A percentile compares a stretch with the other conserved stretches of the same genome.
Evolutionary conservation across 1,140 invertebrate species (phyloP).

Genomic region (Adelges cooleyi): DNA sequence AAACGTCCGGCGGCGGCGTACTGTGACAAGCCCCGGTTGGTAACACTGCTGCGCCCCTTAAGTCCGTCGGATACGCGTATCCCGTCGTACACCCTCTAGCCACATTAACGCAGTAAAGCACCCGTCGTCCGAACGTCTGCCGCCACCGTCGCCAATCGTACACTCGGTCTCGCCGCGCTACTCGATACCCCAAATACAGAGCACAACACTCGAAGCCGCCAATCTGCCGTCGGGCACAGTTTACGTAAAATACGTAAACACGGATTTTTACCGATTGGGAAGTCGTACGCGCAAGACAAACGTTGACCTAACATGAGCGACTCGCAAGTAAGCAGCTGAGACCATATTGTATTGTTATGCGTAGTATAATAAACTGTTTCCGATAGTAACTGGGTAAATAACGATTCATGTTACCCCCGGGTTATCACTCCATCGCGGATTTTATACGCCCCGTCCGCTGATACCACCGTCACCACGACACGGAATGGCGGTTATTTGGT

Average conservation of each 20-base stretch:
- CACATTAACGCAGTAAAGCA: constrained; percentile 14
- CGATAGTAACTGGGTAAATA: too few relatives aligned
- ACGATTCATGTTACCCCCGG: too few relatives aligned
- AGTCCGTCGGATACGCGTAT: neutral
- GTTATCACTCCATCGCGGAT: too few relatives aligned
- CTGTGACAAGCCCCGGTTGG: too few relatives aligned
- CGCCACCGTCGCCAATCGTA: neutral
- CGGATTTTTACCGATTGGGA: constrained; percentile 25
- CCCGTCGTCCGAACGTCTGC: constrained; percentile 9
- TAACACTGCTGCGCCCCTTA: too few relatives aligned
- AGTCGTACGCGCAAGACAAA: constrained; percentile 16
- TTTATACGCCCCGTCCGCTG: too few relatives aligned
- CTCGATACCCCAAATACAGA: neutral
- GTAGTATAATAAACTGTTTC: too few relatives aligned
- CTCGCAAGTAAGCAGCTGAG: constrained; percentile 25
- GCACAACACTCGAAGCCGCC: neutral
- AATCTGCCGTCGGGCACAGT: constrained; percentile 8
- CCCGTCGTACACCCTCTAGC: neutral
- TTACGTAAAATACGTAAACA: constrained; percentile 27
- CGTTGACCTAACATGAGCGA: constrained; percentile 26
- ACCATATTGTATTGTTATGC: too few relatives aligned
- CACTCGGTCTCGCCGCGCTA: neutral
- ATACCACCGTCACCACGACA: too few relatives aligned
- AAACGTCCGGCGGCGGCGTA: too few relatives aligned
- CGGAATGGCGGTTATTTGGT: too few relatives aligned